phyloP scores from a whole-genome alignment of 2,888 invertebrate species.

The Gastrophysa polygoni region DNA sequence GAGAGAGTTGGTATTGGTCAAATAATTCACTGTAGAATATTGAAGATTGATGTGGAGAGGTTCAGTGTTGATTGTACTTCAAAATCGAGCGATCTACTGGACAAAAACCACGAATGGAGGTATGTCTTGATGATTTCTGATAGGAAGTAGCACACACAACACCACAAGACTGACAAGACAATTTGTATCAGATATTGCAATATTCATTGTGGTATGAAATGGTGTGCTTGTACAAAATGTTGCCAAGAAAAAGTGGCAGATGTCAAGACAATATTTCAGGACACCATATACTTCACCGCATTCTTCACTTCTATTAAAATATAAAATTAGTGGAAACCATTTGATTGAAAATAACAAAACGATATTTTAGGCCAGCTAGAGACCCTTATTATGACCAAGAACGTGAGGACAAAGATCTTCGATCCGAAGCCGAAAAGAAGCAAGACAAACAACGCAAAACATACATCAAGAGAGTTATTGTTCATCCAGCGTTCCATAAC shows the following conservation, averaged over 20 bases:
- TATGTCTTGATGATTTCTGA: slow-evolving; percentile 39
- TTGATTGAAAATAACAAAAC: slow-evolving; percentile 13
- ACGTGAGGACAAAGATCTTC: slow-evolving; percentile 77
- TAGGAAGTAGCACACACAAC: too few relatives aligned
- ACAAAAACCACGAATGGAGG: slow-evolving; percentile 91
- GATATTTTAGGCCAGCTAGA: slow-evolving; percentile 70
- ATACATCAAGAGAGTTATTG: slow-evolving; percentile 95
- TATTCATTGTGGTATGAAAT: too few relatives aligned
- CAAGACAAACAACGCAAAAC: slow-evolving; percentile 82
- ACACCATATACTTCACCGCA: too few relatives aligned
- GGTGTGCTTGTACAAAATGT: too few relatives aligned
- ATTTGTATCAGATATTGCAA: too few relatives aligned
- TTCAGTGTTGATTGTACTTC: slow-evolving; percentile 94
- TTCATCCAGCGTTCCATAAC: slow-evolving; percentile 97
- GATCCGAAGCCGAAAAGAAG: slow-evolving; percentile 80
- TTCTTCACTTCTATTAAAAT: too few relatives aligned
- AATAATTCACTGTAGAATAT: slow-evolving; percentile 85
- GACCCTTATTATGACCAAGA: slow-evolving; percentile 93
- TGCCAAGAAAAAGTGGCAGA: too few relatives aligned
- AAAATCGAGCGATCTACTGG: slow-evolving; percentile 88
- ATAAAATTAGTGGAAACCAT: too few relatives aligned
- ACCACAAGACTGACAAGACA: too few relatives aligned
- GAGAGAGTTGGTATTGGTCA: slow-evolving; percentile 87
- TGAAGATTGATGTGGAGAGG: slow-evolving; percentile 94
- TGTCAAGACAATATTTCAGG: too few relatives aligned